A percentile compares a stretch with the other conserved stretches of the same genome.
phyloP scores from a whole-genome alignment of 2,888 invertebrate species.

The Metacarcinus magister region DNA sequence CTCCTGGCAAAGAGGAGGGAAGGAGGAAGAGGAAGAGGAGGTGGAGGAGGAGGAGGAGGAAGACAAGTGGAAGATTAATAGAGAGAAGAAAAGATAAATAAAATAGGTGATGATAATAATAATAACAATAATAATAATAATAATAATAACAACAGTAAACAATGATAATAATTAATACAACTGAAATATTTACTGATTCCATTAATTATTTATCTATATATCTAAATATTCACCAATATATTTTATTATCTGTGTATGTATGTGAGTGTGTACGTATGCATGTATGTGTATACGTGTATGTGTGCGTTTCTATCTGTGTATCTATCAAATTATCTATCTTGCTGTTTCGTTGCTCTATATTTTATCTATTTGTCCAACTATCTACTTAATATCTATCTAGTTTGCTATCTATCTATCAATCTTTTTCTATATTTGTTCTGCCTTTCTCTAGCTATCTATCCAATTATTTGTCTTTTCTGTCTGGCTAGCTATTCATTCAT shows the following conservation, averaged over 20 bases:
- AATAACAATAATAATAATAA: too few relatives aligned
- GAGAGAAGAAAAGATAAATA: neutral
- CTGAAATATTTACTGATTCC: neutral
- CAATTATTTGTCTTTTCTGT: neutral
- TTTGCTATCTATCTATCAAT: neutral
- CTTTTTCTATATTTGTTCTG: neutral
- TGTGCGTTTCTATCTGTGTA: neutral
- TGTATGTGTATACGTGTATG: neutral
- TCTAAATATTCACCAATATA: neutral
- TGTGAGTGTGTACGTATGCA: neutral
- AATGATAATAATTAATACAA: neutral
- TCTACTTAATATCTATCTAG: neutral
- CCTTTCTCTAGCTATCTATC: neutral
- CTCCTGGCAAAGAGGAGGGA: neutral
- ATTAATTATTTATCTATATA: neutral
- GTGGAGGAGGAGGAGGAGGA: neutral
- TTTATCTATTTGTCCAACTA: neutral
- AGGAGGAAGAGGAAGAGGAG: slow-evolving; percentile 4
- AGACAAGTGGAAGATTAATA: neutral
- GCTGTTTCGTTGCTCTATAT: neutral
- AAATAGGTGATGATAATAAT: neutral
- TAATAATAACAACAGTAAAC: too few relatives aligned
- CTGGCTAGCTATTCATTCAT: too few relatives aligned
- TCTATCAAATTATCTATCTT: neutral
- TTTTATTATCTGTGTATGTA: neutral